Conservation (phyloP, 2,113 vertebrate species). For the Myiopsitta monachus region DNA sequence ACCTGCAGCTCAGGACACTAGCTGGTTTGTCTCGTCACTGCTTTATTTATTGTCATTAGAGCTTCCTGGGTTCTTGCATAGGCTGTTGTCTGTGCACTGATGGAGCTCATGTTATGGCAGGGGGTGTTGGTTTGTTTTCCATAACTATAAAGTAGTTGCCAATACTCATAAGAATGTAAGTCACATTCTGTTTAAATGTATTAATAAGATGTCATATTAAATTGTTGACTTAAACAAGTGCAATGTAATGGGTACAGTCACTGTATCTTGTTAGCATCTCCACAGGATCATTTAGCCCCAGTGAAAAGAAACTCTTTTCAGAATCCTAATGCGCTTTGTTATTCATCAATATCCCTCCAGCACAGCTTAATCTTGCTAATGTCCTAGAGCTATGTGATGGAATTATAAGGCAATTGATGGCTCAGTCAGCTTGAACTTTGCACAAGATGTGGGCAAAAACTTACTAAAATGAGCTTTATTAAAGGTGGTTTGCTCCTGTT, state of each 20-base stretch:
- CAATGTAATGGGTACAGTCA: conserved; percentile 61
- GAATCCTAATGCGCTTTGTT: conserved; percentile 54
- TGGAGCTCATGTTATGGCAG: background rate
- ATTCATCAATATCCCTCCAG: conserved; percentile 29
- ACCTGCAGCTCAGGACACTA: background rate
- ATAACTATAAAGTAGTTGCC: background rate
- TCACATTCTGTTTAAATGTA: conserved; percentile 62
- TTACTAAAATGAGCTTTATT: background rate
- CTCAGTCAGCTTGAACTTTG: background rate
- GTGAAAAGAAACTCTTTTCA: conserved; percentile 53
- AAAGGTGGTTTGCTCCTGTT: background rate
- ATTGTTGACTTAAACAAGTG: conserved; percentile 71
- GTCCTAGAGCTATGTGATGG: background rate
- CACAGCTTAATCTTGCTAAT: conserved; percentile 48
- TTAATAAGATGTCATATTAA: conserved; percentile 69
- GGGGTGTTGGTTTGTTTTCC: background rate
- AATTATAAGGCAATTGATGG: conserved; percentile 17
- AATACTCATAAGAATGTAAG: conserved; percentile 41
- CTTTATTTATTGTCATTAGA: background rate
- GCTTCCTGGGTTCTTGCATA: background rate
- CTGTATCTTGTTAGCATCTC: conserved; percentile 69
- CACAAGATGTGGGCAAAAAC: background rate
- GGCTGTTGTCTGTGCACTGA: background rate
- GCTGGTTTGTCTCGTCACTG: background rate
- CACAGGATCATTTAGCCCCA: conserved; percentile 69